Evolutionary conservation across 2,888 invertebrate genomes (phyloP).

Genomic region (Gymnoscelis rufifasciata): DNA sequence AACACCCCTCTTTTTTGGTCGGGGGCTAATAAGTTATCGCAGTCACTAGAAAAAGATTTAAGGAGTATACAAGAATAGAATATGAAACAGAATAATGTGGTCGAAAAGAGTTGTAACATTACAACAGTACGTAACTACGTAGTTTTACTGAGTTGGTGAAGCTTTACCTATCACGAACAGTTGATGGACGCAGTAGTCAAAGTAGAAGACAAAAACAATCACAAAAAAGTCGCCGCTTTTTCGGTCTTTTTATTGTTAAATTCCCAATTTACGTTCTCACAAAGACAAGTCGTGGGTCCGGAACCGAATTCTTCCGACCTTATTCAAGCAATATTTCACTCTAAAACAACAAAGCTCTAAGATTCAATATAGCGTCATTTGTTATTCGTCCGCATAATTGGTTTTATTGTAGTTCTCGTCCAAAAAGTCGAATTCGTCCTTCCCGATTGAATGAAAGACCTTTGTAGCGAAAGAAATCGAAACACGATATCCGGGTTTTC

Average conservation of each 20-base stretch:
- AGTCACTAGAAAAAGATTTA: too few species aligned
- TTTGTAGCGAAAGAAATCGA: conserved; percentile 20
- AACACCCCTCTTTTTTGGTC: too few species aligned
- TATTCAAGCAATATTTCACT: conserved; percentile 2
- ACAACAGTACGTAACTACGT: too few species aligned
- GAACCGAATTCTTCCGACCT: neutral
- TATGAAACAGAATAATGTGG: too few species aligned
- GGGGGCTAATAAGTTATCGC: too few species aligned
- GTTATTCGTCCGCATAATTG: conserved; percentile 28
- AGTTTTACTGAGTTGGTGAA: too few species aligned
- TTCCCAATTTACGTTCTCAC: neutral
- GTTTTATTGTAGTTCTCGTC: conserved; percentile 26
- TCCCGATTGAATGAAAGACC: conserved; percentile 20
- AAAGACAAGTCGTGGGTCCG: neutral
- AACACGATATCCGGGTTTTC: conserved; percentile 16
- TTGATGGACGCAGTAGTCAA: too few species aligned
- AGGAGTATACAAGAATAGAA: too few species aligned
- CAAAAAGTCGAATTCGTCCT: conserved; percentile 19
- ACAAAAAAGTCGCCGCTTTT: too few species aligned
- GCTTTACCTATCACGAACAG: too few species aligned
- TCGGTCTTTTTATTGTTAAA: neutral
- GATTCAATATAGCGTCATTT: conserved; percentile 11
- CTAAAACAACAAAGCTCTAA: neutral
- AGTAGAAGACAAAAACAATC: too few species aligned
- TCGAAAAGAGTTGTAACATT: too few species aligned